phyloP scores from a whole-genome alignment of 2,113 vertebrate genomes.

The Sporophila hypoxantha region DNA sequence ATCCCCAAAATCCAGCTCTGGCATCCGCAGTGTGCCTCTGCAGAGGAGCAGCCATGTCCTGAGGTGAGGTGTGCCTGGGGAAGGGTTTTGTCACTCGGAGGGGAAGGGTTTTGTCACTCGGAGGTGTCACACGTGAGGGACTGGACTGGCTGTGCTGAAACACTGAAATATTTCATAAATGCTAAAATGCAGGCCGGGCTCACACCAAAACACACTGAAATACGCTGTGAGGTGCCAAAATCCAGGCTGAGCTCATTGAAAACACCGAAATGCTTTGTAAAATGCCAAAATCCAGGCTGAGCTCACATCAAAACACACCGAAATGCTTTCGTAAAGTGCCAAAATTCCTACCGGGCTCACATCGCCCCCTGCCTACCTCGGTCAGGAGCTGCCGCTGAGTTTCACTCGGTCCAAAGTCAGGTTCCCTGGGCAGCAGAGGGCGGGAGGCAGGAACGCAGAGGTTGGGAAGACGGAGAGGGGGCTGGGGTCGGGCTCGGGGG shows the following conservation, averaged over 20 bases:
- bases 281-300: background rate
- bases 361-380: background rate
- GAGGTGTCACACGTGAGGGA: rapidly evolving
- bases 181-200: background rate
- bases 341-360: rapidly evolving
- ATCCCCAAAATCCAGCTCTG: background rate
- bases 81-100: background rate
- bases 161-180: rapidly evolving
- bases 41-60: background rate
- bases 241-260: background rate
- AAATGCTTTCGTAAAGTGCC: background rate
- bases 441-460: background rate
- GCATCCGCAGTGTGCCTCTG: background rate
- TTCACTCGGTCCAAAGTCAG: constrained; percentile 63
- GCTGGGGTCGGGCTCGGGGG: background rate
- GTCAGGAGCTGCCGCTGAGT: constrained; percentile 23
- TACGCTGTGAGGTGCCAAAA: background rate
- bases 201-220: background rate
- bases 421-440: background rate
- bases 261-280: background rate
- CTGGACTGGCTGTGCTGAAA: background rate
- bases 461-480: background rate
- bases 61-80: rapidly evolving
- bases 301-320: rapidly evolving
- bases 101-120: background rate